Base-by-base conservation (phyloP, 2,113 vertebrate species). In the Heterotilapia buettikoferi region DNA sequence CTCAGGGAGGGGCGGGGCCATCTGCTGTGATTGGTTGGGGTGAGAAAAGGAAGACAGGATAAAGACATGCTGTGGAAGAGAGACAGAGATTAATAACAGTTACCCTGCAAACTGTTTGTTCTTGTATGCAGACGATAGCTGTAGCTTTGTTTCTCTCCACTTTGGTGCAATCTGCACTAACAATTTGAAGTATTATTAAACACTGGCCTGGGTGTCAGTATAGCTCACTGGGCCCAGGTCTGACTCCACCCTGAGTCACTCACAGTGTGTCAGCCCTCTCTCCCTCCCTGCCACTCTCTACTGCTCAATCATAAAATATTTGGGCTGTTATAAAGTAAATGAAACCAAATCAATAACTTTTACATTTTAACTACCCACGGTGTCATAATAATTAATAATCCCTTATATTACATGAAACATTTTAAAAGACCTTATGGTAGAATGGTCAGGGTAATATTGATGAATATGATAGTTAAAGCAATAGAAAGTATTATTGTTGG, bases 21-120 rank as follows among this genome's bases (percentile, higher is more conserved):
- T 18, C 26, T 59, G 1, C 57, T 31, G 57, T 0, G 57, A 59
- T 0, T 0, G 57, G 57, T 61, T 31, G 57, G 7, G 3, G 26
- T 0, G 2, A 61, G 14, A 61, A 14, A 31, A 59, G 56, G 14
- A 59, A 56, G 53, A 24, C 53, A 56, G 21, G 21, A 59, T 1
- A 9, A 59, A 31, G 56, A 59, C 56, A 59, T 59, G 26, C 57
- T 59, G 57, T 31, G 57, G 57, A 31, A 1, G 57, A 59, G 14
- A 31, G 56, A 9, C 56, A 18, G 26, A 18, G 57, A 0, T 31
- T 59, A 59, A 59, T 59, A 18, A 59, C 57, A 18, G 56, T 1
- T 31, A 76, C 24, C 24, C 43, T 12, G 71, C 21, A 45, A 45
- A 29, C 24, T 12, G 71, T 19, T 19, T 78, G 45, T 50, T 50